Evolutionary conservation across 2,113 vertebrate genomes (phyloP).

Genomic region (Martes martes): DNA sequence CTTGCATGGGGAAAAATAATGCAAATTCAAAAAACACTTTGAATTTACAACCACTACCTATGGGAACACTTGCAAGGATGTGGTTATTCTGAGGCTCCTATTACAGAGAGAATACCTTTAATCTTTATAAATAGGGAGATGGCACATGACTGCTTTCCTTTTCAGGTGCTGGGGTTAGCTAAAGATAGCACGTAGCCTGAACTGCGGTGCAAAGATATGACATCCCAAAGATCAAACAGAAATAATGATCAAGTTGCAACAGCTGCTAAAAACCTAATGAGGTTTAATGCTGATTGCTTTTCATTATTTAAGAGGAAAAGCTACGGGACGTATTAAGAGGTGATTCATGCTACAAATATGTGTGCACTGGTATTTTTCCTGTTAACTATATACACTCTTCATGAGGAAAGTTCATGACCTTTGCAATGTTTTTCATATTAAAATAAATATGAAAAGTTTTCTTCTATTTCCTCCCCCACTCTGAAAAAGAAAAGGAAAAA

Average conservation of each 20-base stretch:
- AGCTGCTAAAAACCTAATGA: background rate
- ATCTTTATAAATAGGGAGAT: background rate
- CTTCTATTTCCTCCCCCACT: background rate
- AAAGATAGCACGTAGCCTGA: background rate
- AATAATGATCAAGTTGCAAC: background rate
- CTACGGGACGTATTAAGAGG: background rate
- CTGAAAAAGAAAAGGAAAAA: background rate
- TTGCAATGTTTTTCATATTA: background rate
- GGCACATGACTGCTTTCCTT: background rate
- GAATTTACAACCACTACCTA: background rate
- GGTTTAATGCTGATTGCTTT: background rate
- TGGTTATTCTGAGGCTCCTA: background rate
- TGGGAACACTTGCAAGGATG: background rate
- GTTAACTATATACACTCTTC: background rate
- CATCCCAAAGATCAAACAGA: background rate
- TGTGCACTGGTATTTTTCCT: background rate
- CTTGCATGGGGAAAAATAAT: background rate
- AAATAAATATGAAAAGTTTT: constrained; percentile 11
- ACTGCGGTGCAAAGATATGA: background rate
- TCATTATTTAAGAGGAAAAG: constrained; percentile 19
- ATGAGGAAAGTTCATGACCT: background rate
- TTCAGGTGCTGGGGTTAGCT: background rate
- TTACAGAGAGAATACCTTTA: background rate
- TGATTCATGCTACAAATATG: background rate
- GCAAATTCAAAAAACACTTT: background rate